Conservation (phyloP, 2,113 vertebrate genomes). For the Pipra filicauda region DNA sequence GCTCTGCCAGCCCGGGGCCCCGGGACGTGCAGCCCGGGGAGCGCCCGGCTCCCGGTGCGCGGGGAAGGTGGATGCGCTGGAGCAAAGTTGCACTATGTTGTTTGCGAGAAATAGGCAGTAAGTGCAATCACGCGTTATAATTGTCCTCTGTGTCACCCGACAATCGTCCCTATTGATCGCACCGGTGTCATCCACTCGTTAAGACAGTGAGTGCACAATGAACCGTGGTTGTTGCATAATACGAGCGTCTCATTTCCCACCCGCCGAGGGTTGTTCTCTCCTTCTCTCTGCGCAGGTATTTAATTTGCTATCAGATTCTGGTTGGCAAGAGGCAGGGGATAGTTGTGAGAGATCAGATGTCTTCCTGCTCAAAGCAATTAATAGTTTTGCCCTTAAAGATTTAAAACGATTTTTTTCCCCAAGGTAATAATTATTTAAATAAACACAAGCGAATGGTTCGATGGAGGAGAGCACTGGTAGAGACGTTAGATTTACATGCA, state of each 20-base stretch:
- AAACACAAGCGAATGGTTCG: not conserved
- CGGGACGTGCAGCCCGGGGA: not conserved
- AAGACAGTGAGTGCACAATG: not conserved
- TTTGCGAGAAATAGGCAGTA: not conserved
- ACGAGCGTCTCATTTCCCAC: not conserved
- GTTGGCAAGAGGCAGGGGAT: not conserved
- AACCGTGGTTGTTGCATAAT: not conserved
- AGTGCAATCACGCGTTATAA: slow-evolving; percentile 11
- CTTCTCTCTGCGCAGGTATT: slow-evolving; percentile 3
- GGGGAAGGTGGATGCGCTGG: not conserved
- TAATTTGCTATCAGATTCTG: not conserved
- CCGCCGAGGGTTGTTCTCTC: not conserved
- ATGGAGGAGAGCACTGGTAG: not conserved
- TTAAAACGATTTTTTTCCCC: not conserved
- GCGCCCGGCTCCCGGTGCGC: not conserved
- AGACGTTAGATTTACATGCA: not conserved
- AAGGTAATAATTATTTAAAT: not conserved
- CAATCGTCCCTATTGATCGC: not conserved
- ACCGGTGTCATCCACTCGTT: not conserved
- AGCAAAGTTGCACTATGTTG: not conserved
- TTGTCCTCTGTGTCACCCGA: slow-evolving; percentile 40
- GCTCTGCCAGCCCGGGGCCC: not conserved
- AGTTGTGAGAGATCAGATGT: not conserved
- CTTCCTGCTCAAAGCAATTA: not conserved
- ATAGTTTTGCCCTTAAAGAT: slow-evolving; percentile 32